A percentile compares a stretch with the other conserved stretches of the same genome.
phyloP scores from a whole-genome alignment of 2,113 vertebrate genomes.

The Aythya baeri region DNA sequence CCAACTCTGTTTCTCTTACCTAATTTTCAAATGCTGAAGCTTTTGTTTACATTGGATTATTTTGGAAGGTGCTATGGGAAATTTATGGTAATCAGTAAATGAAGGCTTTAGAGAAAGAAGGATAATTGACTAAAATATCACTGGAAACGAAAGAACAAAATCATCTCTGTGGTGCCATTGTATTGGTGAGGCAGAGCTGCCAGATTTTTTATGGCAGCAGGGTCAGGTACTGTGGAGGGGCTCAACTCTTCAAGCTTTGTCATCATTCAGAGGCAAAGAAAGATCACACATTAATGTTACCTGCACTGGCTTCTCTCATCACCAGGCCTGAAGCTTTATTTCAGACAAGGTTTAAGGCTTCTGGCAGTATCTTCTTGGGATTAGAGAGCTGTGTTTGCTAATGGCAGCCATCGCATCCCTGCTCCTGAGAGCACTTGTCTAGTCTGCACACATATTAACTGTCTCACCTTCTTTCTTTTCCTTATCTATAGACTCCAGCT shows the following conservation, averaged over 20 bases:
- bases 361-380: neutral
- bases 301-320: neutral
- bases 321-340: neutral
- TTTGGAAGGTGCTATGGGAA: slow-evolving; percentile 17
- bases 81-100: neutral
- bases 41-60: slow-evolving; percentile 7
- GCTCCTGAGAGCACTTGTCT: neutral
- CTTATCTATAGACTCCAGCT: neutral
- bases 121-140: slow-evolving; percentile 6
- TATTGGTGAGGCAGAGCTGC: neutral
- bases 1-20: neutral
- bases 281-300: neutral
- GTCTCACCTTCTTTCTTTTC: neutral
- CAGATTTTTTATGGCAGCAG: neutral
- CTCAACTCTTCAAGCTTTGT: neutral
- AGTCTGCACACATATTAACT: accelerated
- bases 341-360: neutral
- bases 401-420: accelerated
- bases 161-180: neutral
- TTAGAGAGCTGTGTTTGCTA: neutral
- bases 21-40: neutral
- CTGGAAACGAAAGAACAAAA: neutral
- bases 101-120: neutral
- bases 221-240: neutral
- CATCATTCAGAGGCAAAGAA: neutral